Conservation (phyloP, 2,113 vertebrate species). For the Orientallactaga bullata region DNA sequence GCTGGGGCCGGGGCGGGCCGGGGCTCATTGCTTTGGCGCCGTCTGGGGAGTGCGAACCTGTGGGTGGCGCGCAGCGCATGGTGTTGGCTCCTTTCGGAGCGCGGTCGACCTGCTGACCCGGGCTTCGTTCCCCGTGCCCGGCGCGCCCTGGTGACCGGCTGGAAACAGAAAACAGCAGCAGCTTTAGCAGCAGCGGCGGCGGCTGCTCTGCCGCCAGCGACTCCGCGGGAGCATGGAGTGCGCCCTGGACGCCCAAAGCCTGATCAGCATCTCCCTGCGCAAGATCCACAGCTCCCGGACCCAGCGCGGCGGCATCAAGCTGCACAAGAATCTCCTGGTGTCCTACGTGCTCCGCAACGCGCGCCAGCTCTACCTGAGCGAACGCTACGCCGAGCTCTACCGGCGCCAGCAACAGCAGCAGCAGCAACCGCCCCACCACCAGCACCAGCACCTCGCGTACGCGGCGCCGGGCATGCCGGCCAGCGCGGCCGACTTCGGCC, state of each 20-base stretch:
- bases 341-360: conserved; percentile 97
- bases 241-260: conserved; percentile 95
- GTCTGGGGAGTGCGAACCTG: conserved; percentile 76
- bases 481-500: conserved; percentile 86
- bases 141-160: conserved; percentile 39
- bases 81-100: conserved; percentile 78
- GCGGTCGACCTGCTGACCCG: conserved; percentile 73
- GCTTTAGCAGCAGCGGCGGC: conserved; percentile 71
- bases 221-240: conserved; percentile 90
- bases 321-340: conserved; percentile 97
- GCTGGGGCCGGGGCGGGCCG: conserved; percentile 87
- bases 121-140: conserved; percentile 37
- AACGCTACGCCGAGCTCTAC: conserved; percentile 93
- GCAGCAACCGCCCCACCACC: conserved; percentile 70
- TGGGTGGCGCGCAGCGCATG: conserved; percentile 75
- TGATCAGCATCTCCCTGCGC: conserved; percentile 96
- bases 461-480: conserved; percentile 79
- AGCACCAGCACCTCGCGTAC: conserved; percentile 81
- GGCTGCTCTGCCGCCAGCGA: conserved; percentile 73
- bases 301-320: conserved; percentile 96
- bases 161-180: conserved; percentile 64
- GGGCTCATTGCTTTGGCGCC: conserved; percentile 89
- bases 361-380: conserved; percentile 94
- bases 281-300: conserved; percentile 97
- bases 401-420: conserved; percentile 89